These are phyloP conservation scores for Geotrupes spiniger DNA, from an alignment of 2,888 invertebrate genomes.

Conservation along the genomic window DNA sequence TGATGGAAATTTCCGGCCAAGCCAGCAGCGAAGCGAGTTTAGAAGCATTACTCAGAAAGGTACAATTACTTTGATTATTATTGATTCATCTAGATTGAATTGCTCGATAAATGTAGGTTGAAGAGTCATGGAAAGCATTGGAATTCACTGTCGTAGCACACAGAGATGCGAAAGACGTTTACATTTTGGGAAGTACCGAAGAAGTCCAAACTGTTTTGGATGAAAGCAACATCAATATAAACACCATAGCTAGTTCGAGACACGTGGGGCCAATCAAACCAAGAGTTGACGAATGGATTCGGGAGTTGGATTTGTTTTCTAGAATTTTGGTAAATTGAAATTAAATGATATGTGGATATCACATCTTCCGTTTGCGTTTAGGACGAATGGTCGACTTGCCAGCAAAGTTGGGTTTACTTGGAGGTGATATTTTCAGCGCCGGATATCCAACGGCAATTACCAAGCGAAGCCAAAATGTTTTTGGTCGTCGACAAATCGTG, in stretches of 20 bases:
- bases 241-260: constrained; percentile 82
- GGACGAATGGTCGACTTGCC: constrained; percentile 89
- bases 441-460: constrained; percentile 90
- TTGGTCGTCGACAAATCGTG: constrained; percentile 83
- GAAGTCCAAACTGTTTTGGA: constrained; percentile 80
- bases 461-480: constrained; percentile 86
- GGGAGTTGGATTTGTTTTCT: constrained; percentile 72
- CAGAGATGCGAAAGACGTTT: constrained; percentile 81
- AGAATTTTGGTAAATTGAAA: constrained; percentile 67
- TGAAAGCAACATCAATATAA: constrained; percentile 82
- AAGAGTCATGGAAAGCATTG: constrained; percentile 77
- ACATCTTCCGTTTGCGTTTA: constrained; percentile 40
- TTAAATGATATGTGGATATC: not conserved
- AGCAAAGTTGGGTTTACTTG: constrained; percentile 91
- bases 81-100: constrained; percentile 12
- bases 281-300: constrained; percentile 80
- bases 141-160: constrained; percentile 76
- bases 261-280: constrained; percentile 81
- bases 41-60: constrained; percentile 76
- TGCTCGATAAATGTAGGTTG: constrained; percentile 66
- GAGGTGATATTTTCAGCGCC: constrained; percentile 94
- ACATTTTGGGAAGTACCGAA: constrained; percentile 78
- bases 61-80: constrained; percentile 33
- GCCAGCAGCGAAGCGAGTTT: constrained; percentile 86
- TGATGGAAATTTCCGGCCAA: constrained; percentile 83